Evolutionary conservation across 2,888 invertebrate genomes (phyloP).

Genomic region (Busseola fusca): DNA sequence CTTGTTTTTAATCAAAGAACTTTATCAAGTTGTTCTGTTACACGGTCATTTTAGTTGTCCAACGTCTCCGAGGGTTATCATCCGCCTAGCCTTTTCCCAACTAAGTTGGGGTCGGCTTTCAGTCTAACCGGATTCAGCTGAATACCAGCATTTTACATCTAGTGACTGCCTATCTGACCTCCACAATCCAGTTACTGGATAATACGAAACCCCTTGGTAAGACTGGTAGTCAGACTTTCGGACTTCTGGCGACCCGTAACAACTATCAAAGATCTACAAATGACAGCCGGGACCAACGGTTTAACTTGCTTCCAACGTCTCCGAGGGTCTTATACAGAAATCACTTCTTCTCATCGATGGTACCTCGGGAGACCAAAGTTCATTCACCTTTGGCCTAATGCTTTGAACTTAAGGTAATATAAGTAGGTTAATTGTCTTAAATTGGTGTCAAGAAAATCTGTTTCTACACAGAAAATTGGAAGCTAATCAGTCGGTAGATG

Average conservation of each 20-base stretch:
- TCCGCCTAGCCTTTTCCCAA: too few species aligned
- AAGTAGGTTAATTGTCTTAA: conserved; percentile 23
- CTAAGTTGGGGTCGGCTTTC: too few species aligned
- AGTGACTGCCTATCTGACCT: too few species aligned
- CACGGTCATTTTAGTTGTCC: conserved; percentile 36
- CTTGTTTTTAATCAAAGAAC: conserved; percentile 34
- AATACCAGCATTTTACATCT: too few species aligned
- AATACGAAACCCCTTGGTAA: too few species aligned
- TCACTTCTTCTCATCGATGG: conserved; percentile 64
- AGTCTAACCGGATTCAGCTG: too few species aligned
- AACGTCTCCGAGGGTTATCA: background rate
- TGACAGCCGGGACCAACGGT: too few species aligned
- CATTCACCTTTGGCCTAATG: conserved; percentile 64
- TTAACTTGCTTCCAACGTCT: too few species aligned
- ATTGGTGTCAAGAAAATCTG: conserved; percentile 36
- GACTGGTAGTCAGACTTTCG: too few species aligned
- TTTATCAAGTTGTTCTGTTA: conserved; percentile 37
- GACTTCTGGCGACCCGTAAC: too few species aligned
- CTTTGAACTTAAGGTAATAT: conserved; percentile 13
- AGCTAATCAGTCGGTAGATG: conserved; percentile 4
- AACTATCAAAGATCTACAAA: too few species aligned
- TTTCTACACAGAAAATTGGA: conserved; percentile 18
- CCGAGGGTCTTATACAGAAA: conserved; percentile 62
- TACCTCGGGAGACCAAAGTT: conserved; percentile 53
- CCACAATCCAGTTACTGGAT: too few species aligned